A percentile compares a stretch with the other conserved stretches of the same genome.
These are phyloP conservation scores for Melanerpes aurifrons DNA, from an alignment of 2,113 vertebrate genomes.

Conservation along the genomic window DNA sequence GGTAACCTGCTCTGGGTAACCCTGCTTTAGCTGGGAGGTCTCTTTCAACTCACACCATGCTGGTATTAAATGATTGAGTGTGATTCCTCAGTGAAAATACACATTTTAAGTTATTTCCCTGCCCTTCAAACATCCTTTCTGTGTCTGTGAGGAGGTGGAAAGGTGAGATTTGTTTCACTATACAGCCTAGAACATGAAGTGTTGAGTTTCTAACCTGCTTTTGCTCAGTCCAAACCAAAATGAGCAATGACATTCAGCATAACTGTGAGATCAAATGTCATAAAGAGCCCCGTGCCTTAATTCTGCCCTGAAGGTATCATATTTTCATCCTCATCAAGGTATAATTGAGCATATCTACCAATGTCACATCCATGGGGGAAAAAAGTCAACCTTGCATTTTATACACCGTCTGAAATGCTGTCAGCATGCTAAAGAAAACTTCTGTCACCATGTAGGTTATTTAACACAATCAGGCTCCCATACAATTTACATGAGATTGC, in stretches of 20 bases:
- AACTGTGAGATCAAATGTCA: not conserved
- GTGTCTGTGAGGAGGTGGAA: not conserved
- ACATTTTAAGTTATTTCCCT: not conserved
- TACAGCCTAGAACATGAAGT: not conserved
- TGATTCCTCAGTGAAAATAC: not conserved
- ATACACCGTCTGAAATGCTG: not conserved
- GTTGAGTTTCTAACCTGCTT: slow-evolving; percentile 8
- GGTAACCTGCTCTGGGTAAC: too few relatives aligned
- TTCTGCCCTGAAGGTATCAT: not conserved
- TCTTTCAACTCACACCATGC: too few relatives aligned
- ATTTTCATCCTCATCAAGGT: not conserved
- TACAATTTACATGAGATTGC: not conserved
- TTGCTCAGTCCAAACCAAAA: not conserved
- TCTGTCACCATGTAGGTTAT: not conserved
- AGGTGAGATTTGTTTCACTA: not conserved
- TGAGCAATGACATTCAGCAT: not conserved
- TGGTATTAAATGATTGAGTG: too few relatives aligned
- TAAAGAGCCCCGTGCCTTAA: not conserved
- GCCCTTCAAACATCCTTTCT: not conserved
- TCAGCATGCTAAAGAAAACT: not conserved
- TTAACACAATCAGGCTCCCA: not conserved
- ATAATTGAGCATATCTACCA: not conserved
- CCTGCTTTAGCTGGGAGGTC: too few relatives aligned
- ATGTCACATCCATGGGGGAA: not conserved
- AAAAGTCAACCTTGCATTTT: not conserved